Evolutionary conservation across 2,888 invertebrate species (phyloP), one percentile per base, ranked within the genome.

Genomic region (Thymelicus sylvestris): DNA sequence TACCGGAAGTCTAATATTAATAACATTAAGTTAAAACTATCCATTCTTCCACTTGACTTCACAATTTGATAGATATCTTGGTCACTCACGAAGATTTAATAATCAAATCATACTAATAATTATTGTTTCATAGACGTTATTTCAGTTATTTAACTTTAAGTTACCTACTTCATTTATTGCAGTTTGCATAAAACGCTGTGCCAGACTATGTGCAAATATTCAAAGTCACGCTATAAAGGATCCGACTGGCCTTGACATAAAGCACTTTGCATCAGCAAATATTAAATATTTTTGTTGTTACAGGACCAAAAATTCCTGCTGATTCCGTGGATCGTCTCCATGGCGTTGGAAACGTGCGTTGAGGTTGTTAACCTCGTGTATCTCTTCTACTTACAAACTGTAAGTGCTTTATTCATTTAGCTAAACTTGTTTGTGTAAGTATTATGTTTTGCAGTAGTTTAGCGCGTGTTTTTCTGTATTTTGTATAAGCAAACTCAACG

Each of bases 241-340:
- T 8, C 41, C 8, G 6, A 41, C 39, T 41, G 50, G 0, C 5
- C 50, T 50, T 10, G 50, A 50, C n/a, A 7, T 50, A 15, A 50
- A 7, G 2, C 15, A 6, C 50, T 50, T 13, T 15, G n/a, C 59
- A 31, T 31, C 8, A 31, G 13, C 31, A n/a, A 38, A 31, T 38
- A 38, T 62, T 44, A 19, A 44, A 19, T 2, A 62, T 47, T 68
- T 72, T 52, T 72, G 77, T 79, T 88, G 77, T 93, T 95, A 67
- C 92, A 97, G 97, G 96, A 97, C 81, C 94, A 95, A 77, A 95
- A 96, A 77, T 91, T 94, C 74, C 88, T 97, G 81, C 93, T 97
- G 59, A 86, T 97, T 41, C 97, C 97, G 0, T 97, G 97, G 97
- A 95, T 97, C 66, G 83, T 95, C 52, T 92, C 95, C 7, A 95